A percentile compares a stretch with the other conserved stretches of the same genome.
phyloP scores from a whole-genome alignment of 2,888 invertebrate genomes.

The Escarpia spicata region DNA sequence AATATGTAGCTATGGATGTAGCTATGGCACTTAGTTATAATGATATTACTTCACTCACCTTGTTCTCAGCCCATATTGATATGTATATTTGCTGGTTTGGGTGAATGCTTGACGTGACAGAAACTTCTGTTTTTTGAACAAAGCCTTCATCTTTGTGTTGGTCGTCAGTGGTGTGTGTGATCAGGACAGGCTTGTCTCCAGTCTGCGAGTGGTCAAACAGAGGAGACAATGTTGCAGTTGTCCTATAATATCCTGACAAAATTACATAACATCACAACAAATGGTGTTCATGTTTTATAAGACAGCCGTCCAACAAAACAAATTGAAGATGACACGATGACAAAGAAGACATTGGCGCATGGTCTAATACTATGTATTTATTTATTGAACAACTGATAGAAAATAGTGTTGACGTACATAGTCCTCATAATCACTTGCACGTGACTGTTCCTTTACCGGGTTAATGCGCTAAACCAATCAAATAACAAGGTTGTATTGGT shows the following conservation, averaged over 20 bases:
- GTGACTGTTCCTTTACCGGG: too few species aligned
- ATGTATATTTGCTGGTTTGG: background rate
- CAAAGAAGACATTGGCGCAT: background rate
- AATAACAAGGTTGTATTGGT: too few species aligned
- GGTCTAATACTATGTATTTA: background rate
- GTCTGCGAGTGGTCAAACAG: background rate
- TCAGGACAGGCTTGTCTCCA: background rate
- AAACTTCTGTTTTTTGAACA: background rate
- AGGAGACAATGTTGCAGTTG: background rate
- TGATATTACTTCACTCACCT: background rate
- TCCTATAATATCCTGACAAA: background rate
- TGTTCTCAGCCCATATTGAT: background rate
- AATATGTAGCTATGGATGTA: too few species aligned
- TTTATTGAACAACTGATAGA: too few species aligned
- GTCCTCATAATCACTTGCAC: too few species aligned
- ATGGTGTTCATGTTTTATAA: background rate
- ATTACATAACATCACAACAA: background rate
- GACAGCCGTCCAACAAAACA: background rate
- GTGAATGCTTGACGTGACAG: background rate
- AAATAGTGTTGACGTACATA: background rate
- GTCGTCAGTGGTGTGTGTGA: background rate
- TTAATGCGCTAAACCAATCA: too few species aligned
- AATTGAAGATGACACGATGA: background rate
- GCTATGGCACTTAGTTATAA: background rate
- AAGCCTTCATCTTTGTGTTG: background rate